phyloP scores from a whole-genome alignment of 2,113 vertebrate species.

The Xiphophorus hellerii region DNA sequence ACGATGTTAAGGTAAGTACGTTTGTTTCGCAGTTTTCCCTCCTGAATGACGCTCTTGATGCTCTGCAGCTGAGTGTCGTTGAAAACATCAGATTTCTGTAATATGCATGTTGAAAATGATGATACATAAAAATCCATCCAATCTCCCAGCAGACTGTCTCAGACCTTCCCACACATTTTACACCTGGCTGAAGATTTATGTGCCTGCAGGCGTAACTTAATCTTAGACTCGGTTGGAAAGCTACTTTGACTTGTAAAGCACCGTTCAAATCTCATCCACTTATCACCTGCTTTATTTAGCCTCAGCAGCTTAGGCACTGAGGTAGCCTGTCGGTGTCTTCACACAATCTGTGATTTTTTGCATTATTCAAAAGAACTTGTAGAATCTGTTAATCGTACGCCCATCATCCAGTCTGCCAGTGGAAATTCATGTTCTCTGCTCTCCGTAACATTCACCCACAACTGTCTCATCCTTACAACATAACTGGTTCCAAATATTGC shows the following conservation, averaged over 20 bases:
- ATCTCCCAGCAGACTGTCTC: background rate
- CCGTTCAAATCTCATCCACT: conserved; percentile 70
- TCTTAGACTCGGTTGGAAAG: background rate
- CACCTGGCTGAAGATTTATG: background rate
- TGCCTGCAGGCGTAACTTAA: background rate
- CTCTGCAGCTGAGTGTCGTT: too few relatives aligned
- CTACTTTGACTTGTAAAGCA: conserved; percentile 52
- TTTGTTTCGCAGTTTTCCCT: too few relatives aligned
- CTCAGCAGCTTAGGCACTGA: conserved; percentile 56
- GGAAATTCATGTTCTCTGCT: too few relatives aligned
- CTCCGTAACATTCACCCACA: too few relatives aligned
- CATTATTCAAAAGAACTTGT: background rate
- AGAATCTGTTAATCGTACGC: too few relatives aligned
- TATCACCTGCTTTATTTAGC: conserved; percentile 69
- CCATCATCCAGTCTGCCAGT: too few relatives aligned
- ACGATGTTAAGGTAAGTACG: too few relatives aligned
- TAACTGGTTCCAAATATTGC: too few relatives aligned
- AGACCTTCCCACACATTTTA: background rate
- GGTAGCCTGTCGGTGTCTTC: conserved; percentile 10
- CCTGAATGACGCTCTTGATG: too few relatives aligned
- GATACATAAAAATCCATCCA: background rate
- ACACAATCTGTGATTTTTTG: background rate
- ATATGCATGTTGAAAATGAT: too few relatives aligned
- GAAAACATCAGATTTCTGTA: too few relatives aligned
- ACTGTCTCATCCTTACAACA: too few relatives aligned